Conservation (phyloP, 2,888 invertebrate genomes). For the Troglohyphantes excavatus region DNA sequence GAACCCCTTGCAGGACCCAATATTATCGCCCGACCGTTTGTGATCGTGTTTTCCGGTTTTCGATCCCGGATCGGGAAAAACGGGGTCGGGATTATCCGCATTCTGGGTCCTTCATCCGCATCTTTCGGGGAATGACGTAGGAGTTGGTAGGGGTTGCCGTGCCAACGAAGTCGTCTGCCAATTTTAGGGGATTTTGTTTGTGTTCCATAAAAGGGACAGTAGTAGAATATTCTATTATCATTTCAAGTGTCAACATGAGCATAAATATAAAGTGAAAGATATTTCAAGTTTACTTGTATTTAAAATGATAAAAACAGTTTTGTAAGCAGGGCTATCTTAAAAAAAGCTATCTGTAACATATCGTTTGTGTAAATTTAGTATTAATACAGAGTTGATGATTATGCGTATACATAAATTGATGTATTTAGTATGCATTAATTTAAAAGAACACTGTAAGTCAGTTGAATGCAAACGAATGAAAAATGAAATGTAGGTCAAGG, state of each 20-base stretch:
- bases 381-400: too few relatives aligned
- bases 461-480: background rate
- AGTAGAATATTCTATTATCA: background rate
- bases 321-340: too few relatives aligned
- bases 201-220: conserved; percentile 7
- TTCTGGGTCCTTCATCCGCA: conserved; percentile 53
- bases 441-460: too few relatives aligned
- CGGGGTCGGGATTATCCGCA: conserved; percentile 34
- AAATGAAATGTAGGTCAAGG: conserved; percentile 58
- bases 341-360: too few relatives aligned
- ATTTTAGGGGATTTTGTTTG: conserved; percentile 34
- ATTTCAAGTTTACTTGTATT: background rate
- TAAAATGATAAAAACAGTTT: too few relatives aligned
- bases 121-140: conserved; percentile 65
- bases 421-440: too few relatives aligned
- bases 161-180: conserved; percentile 44
- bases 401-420: too few relatives aligned
- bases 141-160: conserved; percentile 40
- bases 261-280: background rate
- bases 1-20: background rate
- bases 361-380: too few relatives aligned
- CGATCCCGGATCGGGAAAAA: background rate
- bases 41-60: background rate
- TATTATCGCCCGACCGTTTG: background rate
- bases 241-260: background rate